Evolutionary conservation across 2,888 invertebrate genomes (phyloP).

Genomic region (Actias luna): DNA sequence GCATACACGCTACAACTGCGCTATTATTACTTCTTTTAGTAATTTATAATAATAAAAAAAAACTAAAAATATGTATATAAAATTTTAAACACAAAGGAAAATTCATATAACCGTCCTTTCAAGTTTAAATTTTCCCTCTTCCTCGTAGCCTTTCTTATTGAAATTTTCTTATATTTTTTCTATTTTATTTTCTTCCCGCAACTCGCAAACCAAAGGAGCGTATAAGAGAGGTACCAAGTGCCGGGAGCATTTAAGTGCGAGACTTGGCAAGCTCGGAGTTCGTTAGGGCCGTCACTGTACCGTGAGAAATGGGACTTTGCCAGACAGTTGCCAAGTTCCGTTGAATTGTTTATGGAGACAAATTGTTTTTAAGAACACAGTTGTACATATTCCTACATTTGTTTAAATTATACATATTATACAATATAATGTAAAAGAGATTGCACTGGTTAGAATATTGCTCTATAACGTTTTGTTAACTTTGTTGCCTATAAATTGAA

Average conservation of each 20-base stretch:
- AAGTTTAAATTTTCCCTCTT: neutral
- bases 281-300: constrained; percentile 33
- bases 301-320: constrained; percentile 23
- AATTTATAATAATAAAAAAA: too few species aligned
- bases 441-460: neutral
- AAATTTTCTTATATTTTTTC: constrained; percentile 23
- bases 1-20: too few species aligned
- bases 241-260: constrained; percentile 47
- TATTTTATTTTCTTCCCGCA: constrained; percentile 35
- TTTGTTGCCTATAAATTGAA: too few species aligned
- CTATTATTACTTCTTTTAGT: too few species aligned
- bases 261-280: constrained; percentile 30
- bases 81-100: too few species aligned
- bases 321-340: constrained; percentile 17
- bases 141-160: neutral
- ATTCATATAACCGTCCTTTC: neutral
- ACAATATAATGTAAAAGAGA: neutral
- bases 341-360: constrained; percentile 16
- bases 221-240: constrained; percentile 45
- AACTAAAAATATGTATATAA: too few species aligned
- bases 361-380: constrained; percentile 11
- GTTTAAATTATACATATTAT: neutral
- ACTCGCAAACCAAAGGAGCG: constrained; percentile 31
- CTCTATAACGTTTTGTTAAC: neutral
- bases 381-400: neutral